phyloP scores from a whole-genome alignment of 2,797 vertebrate species.

The Cynopterus sphinx region DNA sequence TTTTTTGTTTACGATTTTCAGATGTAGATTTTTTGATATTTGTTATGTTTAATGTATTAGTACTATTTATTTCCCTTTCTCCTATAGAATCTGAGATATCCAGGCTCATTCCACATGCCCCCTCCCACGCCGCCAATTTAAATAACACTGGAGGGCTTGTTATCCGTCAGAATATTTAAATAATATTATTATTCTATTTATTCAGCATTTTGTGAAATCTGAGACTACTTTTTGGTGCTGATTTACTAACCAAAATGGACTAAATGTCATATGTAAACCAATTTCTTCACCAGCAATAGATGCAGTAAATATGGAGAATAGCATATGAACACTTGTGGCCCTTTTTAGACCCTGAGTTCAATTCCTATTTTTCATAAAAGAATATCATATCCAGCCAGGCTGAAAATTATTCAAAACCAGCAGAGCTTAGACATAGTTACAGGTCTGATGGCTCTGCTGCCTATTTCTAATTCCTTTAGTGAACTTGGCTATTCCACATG shows the following conservation, averaged over 20 bases:
- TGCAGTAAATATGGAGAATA: not conserved
- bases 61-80: not conserved
- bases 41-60: not conserved
- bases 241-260: not conserved
- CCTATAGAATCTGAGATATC: not conserved
- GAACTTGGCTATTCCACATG: not conserved
- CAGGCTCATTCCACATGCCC: not conserved
- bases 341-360: not conserved
- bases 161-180: not conserved
- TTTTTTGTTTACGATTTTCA: not conserved
- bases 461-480: not conserved
- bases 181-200: not conserved
- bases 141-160: not conserved
- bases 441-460: not conserved
- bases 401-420: not conserved
- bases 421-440: not conserved
- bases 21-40: not conserved
- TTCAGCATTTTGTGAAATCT: not conserved
- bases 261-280: not conserved
- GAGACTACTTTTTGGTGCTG: not conserved
- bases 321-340: not conserved
- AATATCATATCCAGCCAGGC: not conserved
- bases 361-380: not conserved
- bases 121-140: not conserved
- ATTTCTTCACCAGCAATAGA: not conserved